Percentiles rank a stretch among this genome's conserved stretches.
phyloP scores from a whole-genome alignment of 1,140 invertebrate genomes.

The Platyura marginata region DNA sequence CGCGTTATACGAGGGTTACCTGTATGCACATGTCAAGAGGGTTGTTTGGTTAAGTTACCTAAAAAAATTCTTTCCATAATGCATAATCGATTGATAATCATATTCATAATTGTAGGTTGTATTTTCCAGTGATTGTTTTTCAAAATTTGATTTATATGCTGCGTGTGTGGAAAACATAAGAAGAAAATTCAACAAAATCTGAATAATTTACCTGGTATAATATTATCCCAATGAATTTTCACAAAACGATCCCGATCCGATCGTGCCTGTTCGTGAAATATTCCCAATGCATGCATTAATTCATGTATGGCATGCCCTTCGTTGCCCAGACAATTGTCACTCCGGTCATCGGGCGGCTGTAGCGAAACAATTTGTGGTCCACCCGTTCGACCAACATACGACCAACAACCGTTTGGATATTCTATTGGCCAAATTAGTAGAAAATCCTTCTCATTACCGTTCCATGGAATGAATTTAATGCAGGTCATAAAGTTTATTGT shows the following conservation, averaged over 20 bases:
- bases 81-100: slow-evolving; percentile 56
- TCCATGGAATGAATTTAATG: slow-evolving; percentile 39
- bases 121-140: slow-evolving; percentile 38
- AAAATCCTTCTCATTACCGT: slow-evolving; percentile 37
- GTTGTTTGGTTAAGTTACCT: no score
- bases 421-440: slow-evolving; percentile 43
- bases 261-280: slow-evolving; percentile 53
- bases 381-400: slow-evolving; percentile 41
- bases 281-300: slow-evolving; percentile 50
- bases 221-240: slow-evolving; percentile 42
- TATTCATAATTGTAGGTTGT: slow-evolving; percentile 44
- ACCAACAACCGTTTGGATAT: slow-evolving; percentile 47
- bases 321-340: slow-evolving; percentile 36
- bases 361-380: slow-evolving; percentile 44
- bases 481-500: slow-evolving; percentile 41
- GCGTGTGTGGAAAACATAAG: no score
- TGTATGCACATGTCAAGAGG: no score
- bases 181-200: no score
- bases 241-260: slow-evolving; percentile 50
- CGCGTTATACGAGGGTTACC: no score
- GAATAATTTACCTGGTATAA: slow-evolving; percentile 19
- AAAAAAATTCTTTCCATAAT: slow-evolving; percentile 42
- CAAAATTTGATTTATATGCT: slow-evolving; percentile 26
- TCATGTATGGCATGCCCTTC: slow-evolving; percentile 35
- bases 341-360: slow-evolving; percentile 30